Conservation (phyloP, 2,888 invertebrate genomes). For the Drosophila infuscata region DNA sequence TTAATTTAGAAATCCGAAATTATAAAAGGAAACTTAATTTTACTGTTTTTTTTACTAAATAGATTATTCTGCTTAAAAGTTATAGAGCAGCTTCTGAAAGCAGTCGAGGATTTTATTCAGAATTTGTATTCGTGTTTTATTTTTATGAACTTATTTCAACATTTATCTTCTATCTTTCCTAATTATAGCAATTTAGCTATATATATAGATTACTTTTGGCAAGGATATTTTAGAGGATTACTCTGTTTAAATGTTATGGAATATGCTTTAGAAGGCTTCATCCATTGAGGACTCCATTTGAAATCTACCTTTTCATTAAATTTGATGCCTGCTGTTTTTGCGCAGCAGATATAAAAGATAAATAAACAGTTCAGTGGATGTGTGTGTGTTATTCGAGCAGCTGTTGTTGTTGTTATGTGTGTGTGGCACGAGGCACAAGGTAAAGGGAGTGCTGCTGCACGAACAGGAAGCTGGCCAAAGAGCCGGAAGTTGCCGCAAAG, state of each 20-base stretch:
- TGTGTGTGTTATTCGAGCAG: constrained; percentile 27
- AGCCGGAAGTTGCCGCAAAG: constrained; percentile 79
- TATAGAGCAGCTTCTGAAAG: too few relatives aligned
- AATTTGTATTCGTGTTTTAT: too few relatives aligned
- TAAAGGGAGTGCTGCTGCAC: constrained; percentile 38
- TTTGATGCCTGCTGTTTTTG: constrained; percentile 33
- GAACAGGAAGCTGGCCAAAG: constrained; percentile 67
- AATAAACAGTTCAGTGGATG: constrained; percentile 39
- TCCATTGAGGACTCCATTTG: background rate
- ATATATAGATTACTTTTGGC: too few relatives aligned
- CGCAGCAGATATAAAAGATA: constrained; percentile 44
- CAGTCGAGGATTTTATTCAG: too few relatives aligned
- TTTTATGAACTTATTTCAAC: too few relatives aligned
- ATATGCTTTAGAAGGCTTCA: background rate
- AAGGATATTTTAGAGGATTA: background rate
- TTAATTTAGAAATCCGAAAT: too few relatives aligned
- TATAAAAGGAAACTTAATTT: too few relatives aligned
- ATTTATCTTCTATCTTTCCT: too few relatives aligned
- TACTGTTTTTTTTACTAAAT: too few relatives aligned
- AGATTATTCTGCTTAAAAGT: too few relatives aligned
- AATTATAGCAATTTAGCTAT: too few relatives aligned
- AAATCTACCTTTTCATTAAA: constrained; percentile 4
- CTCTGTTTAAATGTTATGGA: background rate
- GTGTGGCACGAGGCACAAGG: constrained; percentile 45
- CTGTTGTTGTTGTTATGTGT: constrained; percentile 28